Evolutionary conservation across 1,140 invertebrate species (phyloP).

Genomic region (Leptinotarsa defecta): DNA sequence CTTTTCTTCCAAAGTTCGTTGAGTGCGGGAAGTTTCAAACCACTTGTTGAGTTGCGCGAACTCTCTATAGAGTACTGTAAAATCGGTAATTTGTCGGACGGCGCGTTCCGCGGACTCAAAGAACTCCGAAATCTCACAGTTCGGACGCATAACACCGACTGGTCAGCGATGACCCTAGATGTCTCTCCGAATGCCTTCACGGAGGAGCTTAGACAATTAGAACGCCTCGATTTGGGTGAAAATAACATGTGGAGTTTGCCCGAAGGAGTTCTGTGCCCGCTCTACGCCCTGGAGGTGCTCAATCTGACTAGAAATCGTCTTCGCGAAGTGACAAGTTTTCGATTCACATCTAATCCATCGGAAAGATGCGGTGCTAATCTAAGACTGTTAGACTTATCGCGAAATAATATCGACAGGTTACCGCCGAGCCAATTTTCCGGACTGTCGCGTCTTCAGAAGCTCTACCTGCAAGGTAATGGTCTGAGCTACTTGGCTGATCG

Average conservation of each 20-base stretch:
- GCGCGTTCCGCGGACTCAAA: conserved; percentile 78
- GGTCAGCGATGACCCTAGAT: conserved; percentile 83
- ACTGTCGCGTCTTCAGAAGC: conserved; percentile 64
- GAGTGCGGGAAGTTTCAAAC: conserved; percentile 80
- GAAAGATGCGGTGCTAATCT: conserved; percentile 75
- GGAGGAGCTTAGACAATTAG: conserved; percentile 72
- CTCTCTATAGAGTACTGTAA: conserved; percentile 90
- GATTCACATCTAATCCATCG: conserved; percentile 68
- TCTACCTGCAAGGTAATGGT: conserved; percentile 68
- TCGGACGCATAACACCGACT: conserved; percentile 85
- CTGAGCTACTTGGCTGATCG: conserved; percentile 80
- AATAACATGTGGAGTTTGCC: conserved; percentile 88
- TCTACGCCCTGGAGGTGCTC: conserved; percentile 75
- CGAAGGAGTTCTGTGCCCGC: conserved; percentile 78
- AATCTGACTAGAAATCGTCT: conserved; percentile 83
- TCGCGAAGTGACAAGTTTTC: conserved; percentile 75
- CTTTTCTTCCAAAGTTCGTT: conserved; percentile 87
- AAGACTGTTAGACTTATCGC: conserved; percentile 76
- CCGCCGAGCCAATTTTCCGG: conserved; percentile 74
- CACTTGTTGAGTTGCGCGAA: conserved; percentile 79
- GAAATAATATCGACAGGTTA: conserved; percentile 81
- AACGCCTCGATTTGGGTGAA: conserved; percentile 81
- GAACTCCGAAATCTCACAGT: conserved; percentile 84
- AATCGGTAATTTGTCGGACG: conserved; percentile 83
- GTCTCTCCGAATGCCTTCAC: conserved; percentile 76